Conservation (phyloP, 2,113 vertebrate genomes). For the Trogon surrucura region DNA sequence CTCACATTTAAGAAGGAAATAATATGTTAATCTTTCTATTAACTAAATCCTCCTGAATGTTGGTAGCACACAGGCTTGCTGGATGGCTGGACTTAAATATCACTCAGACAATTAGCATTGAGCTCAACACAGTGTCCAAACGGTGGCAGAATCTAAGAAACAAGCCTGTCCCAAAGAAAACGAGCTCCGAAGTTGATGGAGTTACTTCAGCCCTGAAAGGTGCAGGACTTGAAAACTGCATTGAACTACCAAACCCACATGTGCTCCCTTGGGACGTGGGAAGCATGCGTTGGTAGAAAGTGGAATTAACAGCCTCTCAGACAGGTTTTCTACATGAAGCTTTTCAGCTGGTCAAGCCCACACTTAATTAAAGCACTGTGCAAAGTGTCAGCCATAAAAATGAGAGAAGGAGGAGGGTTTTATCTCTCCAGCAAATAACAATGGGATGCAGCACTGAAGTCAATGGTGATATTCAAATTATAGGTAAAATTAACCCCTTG, state of each 20-base stretch:
- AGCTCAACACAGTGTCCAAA: background rate
- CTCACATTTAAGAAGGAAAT: background rate
- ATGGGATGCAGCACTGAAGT: background rate
- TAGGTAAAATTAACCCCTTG: conserved; percentile 41
- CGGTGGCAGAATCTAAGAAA: background rate
- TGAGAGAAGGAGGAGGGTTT: background rate
- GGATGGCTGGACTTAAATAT: background rate
- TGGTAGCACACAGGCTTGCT: background rate
- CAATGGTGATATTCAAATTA: background rate
- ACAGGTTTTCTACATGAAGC: conserved; percentile 28
- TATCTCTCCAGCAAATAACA: background rate
- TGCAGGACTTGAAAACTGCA: background rate
- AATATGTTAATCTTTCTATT: background rate
- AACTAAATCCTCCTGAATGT: background rate
- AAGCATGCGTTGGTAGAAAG: background rate
- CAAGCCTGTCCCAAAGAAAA: background rate
- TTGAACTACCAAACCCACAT: background rate
- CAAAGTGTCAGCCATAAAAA: conserved; percentile 52
- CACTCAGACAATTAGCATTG: background rate
- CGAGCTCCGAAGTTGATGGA: background rate
- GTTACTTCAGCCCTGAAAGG: background rate
- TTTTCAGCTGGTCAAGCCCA: conserved; percentile 52
- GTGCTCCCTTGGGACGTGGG: background rate
- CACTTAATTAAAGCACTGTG: conserved; percentile 42
- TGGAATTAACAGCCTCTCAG: conserved; percentile 28